These are phyloP conservation scores for Trachurus trachurus DNA, from an alignment of 2,797 vertebrate species.

Conservation along the genomic window DNA sequence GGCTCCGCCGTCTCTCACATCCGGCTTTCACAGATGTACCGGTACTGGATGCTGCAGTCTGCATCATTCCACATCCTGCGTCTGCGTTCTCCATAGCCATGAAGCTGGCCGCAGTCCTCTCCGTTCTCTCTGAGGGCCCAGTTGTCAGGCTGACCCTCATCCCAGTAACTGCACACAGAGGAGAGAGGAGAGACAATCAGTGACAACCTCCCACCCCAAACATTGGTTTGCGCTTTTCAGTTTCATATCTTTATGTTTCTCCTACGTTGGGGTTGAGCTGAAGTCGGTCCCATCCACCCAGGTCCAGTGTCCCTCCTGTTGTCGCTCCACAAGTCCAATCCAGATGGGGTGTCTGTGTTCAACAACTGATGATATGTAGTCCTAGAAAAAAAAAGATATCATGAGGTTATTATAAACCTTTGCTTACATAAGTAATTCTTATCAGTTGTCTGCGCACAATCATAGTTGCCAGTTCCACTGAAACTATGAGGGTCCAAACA, in stretches of 20 bases:
- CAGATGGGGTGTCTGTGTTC: slow-evolving; percentile 28
- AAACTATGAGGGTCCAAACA: neutral
- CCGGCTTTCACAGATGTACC: slow-evolving; percentile 77
- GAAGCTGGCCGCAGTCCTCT: slow-evolving; percentile 84
- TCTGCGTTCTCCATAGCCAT: fast-evolving
- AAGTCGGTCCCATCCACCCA: slow-evolving; percentile 84
- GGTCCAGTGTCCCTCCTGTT: slow-evolving; percentile 75
- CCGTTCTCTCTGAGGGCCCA: slow-evolving; percentile 73
- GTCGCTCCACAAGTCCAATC: slow-evolving; percentile 83
- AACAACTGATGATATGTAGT: slow-evolving; percentile 72
- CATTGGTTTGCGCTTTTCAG: neutral
- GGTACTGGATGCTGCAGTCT: slow-evolving; percentile 53
- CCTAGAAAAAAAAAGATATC: slow-evolving; percentile 52
- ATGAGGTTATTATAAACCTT: neutral
- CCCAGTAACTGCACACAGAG: slow-evolving; percentile 75
- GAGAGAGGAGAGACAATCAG: neutral
- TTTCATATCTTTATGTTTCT: neutral
- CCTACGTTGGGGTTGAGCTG: slow-evolving; percentile 71
- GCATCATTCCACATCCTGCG: slow-evolving; percentile 80
- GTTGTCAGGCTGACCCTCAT: slow-evolving; percentile 79
- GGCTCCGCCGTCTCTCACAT: neutral
- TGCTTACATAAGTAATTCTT: neutral
- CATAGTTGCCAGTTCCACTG: neutral
- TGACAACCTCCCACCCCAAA: neutral
- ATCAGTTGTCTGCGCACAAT: neutral